Percentiles rank a stretch among this genome's conserved stretches.
Conservation (phyloP, 64 coral and sea anemone species). For the Porites australiensis region DNA sequence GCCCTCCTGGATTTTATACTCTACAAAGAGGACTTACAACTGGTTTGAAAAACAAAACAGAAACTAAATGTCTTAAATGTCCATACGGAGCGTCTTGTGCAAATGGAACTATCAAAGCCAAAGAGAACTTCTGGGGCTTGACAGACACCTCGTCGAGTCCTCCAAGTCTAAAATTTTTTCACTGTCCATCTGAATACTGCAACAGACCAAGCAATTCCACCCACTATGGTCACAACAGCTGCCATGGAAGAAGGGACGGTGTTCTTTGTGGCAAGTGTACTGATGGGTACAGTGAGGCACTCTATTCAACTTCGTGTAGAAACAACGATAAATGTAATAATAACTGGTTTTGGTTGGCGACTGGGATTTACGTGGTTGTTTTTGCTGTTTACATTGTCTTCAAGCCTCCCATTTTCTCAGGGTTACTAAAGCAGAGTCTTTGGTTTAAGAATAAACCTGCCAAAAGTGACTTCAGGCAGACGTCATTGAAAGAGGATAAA, state of each 20-base stretch:
- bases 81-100: slow-evolving; percentile 67
- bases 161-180: slow-evolving; percentile 48
- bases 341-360: slow-evolving; percentile 79
- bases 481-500: not conserved
- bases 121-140: slow-evolving; percentile 71
- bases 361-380: not conserved
- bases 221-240: slow-evolving; percentile 32
- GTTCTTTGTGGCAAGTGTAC: slow-evolving; percentile 73
- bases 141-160: not conserved
- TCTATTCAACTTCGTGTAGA: slow-evolving; percentile 78
- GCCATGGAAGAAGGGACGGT: slow-evolving; percentile 60
- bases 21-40: slow-evolving; percentile 30
- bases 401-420: slow-evolving; percentile 50
- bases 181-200: slow-evolving; percentile 72
- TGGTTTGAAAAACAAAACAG: not conserved
- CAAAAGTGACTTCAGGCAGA: not conserved
- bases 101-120: slow-evolving; percentile 21
- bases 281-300: slow-evolving; percentile 53
- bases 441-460: slow-evolving; percentile 38
- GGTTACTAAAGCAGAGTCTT: slow-evolving; percentile 30
- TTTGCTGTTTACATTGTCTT: slow-evolving; percentile 69
- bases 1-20: slow-evolving; percentile 47
- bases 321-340: slow-evolving; percentile 59
- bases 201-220: not conserved
- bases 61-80: slow-evolving; percentile 48